These are phyloP conservation scores for Heteropelma amictum DNA, from an alignment of 2,888 invertebrate species.

Conservation along the genomic window DNA sequence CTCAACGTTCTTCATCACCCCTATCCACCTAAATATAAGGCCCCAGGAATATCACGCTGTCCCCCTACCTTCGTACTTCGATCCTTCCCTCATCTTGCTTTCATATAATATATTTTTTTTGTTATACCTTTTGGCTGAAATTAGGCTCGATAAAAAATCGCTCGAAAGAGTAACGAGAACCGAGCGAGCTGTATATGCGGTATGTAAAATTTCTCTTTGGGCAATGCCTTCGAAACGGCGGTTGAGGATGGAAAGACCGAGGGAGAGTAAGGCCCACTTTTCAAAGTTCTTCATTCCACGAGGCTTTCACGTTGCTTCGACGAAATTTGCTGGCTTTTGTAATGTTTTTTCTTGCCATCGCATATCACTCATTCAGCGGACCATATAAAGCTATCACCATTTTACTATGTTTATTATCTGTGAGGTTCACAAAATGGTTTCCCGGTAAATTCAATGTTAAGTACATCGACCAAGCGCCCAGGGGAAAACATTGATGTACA, in stretches of 20 bases:
- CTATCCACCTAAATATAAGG: constrained; percentile 21
- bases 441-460: constrained; percentile 21
- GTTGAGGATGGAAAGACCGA: neutral
- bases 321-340: too few relatives aligned
- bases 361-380: too few relatives aligned
- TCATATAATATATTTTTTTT: too few relatives aligned
- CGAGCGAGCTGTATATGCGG: constrained; percentile 65
- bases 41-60: constrained; percentile 25
- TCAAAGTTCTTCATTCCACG: too few relatives aligned
- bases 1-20: constrained; percentile 64
- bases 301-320: too few relatives aligned
- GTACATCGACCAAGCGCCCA: neutral
- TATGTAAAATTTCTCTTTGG: constrained; percentile 70
- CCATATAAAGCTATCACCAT: too few relatives aligned
- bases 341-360: too few relatives aligned
- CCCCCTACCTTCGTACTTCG: constrained; percentile 13
- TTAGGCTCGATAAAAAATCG: constrained; percentile 73
- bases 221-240: constrained; percentile 61
- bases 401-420: too few relatives aligned
- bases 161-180: constrained; percentile 64
- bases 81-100: constrained; percentile 2
- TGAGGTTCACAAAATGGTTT: constrained; percentile 8
- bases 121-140: constrained; percentile 67
- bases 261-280: constrained; percentile 38
- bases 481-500: constrained; percentile 30